phyloP scores from a whole-genome alignment of 2,797 vertebrate species.

The Rhodeus uyekii region DNA sequence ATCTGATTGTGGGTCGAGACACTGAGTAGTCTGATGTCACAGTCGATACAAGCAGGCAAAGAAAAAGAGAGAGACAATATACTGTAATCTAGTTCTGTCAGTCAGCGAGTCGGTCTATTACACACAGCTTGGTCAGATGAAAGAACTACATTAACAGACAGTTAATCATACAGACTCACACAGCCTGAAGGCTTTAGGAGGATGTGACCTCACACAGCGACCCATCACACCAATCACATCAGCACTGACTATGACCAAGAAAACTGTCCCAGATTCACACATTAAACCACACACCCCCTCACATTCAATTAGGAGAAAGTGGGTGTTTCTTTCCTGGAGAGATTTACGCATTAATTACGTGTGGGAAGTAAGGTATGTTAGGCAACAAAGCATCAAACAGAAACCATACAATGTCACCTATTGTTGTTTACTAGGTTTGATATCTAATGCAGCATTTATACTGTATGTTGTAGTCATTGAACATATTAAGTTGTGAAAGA shows the following conservation, averaged over 20 bases:
- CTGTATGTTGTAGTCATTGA: too few relatives aligned
- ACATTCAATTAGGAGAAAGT: background rate
- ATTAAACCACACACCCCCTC: background rate
- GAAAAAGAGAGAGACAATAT: conserved; percentile 3
- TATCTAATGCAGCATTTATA: background rate
- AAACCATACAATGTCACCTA: background rate
- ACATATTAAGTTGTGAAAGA: background rate
- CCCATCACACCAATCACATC: conserved; percentile 47
- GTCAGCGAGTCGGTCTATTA: background rate
- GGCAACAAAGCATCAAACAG: conserved; percentile 4
- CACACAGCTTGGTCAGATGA: background rate
- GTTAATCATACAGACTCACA: background rate
- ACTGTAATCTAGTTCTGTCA: background rate
- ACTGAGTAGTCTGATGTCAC: conserved; percentile 13
- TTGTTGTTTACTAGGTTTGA: background rate
- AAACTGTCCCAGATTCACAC: conserved; percentile 46
- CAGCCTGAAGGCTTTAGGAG: conserved; percentile 1
- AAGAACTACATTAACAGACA: background rate
- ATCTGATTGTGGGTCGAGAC: conserved; percentile 5
- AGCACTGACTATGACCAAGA: conserved; percentile 36
- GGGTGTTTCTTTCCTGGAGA: background rate
- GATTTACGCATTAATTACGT: background rate
- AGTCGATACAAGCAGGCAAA: background rate
- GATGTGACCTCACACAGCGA: conserved; percentile 16
- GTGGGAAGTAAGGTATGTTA: conserved; percentile 12